These are phyloP conservation scores for Myopa tessellatipennis DNA, from an alignment of 2,888 invertebrate genomes.

Conservation along the genomic window DNA sequence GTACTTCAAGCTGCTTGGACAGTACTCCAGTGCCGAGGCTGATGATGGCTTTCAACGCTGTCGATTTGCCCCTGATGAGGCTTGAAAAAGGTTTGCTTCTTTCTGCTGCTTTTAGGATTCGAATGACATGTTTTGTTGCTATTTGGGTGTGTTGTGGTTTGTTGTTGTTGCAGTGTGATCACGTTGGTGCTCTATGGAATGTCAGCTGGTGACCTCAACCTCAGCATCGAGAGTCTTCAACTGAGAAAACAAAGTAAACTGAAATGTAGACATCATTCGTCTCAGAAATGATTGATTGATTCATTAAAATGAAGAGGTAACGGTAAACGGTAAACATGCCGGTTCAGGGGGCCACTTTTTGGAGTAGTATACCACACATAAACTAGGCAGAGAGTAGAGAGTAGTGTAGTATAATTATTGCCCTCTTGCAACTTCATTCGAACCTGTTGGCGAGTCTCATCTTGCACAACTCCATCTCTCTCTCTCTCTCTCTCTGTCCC, in stretches of 20 bases:
- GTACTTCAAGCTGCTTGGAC: no score
- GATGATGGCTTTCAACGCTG: slow-evolving; percentile 5
- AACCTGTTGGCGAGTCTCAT: no score
- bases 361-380: no score
- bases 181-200: neutral
- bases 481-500: no score
- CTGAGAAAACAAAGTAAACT: slow-evolving; percentile 8
- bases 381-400: no score
- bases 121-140: neutral
- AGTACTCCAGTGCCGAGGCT: neutral
- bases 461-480: no score
- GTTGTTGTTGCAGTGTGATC: neutral
- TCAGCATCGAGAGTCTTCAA: slow-evolving; percentile 2
- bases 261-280: neutral
- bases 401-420: no score
- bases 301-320: slow-evolving; percentile 6
- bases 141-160: neutral
- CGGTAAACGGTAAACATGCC: no score
- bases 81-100: neutral
- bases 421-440: no score
- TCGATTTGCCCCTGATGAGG: slow-evolving; percentile 7
- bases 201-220: slow-evolving; percentile 7
- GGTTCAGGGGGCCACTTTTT: no score
- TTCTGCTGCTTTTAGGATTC: neutral
- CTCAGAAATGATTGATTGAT: slow-evolving; percentile 14